phyloP scores from a whole-genome alignment of 1,140 invertebrate genomes.

The Heliconius hewitsoni region DNA sequence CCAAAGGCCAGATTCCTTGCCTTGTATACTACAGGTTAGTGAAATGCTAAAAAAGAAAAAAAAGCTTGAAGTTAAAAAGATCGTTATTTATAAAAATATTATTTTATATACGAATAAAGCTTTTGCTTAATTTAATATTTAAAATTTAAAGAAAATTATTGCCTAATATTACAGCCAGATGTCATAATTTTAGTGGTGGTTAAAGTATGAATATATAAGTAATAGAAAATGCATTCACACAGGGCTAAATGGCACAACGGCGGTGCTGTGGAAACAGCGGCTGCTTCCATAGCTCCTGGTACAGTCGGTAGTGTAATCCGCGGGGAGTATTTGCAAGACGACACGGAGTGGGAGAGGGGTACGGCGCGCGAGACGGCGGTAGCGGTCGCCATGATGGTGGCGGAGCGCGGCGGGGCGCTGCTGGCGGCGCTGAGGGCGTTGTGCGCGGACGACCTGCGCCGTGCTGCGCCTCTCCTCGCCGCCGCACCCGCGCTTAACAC shows the following conservation, averaged over 20 bases:
- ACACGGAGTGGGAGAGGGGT: slow-evolving; percentile 22
- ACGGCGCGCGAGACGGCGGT: slow-evolving; percentile 23
- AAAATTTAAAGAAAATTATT: too few species aligned
- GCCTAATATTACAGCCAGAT: too few species aligned
- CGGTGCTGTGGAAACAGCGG: background rate
- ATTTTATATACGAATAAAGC: too few species aligned
- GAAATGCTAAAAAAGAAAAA: too few species aligned
- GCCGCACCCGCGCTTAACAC: slow-evolving; percentile 58
- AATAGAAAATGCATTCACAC: too few species aligned
- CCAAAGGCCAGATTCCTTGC: slow-evolving; percentile 96
- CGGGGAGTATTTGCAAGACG: background rate
- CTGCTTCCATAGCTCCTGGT: background rate
- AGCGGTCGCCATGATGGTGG: slow-evolving; percentile 24
- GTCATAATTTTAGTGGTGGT: too few species aligned
- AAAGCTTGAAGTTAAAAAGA: too few species aligned
- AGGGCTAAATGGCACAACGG: slow-evolving; percentile 24
- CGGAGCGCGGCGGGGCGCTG: slow-evolving; percentile 39
- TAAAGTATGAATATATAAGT: too few species aligned
- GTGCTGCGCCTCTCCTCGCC: slow-evolving; percentile 42
- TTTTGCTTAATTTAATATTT: too few species aligned
- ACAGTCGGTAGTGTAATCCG: background rate
- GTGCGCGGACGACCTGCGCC: slow-evolving; percentile 57
- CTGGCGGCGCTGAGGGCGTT: slow-evolving; percentile 52
- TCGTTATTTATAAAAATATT: too few species aligned
- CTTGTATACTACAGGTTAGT: slow-evolving; percentile 89